A percentile compares a stretch with the other conserved stretches of the same genome.
Conservation (phyloP, 2,797 vertebrate species). For the Acanthiza pusilla region DNA sequence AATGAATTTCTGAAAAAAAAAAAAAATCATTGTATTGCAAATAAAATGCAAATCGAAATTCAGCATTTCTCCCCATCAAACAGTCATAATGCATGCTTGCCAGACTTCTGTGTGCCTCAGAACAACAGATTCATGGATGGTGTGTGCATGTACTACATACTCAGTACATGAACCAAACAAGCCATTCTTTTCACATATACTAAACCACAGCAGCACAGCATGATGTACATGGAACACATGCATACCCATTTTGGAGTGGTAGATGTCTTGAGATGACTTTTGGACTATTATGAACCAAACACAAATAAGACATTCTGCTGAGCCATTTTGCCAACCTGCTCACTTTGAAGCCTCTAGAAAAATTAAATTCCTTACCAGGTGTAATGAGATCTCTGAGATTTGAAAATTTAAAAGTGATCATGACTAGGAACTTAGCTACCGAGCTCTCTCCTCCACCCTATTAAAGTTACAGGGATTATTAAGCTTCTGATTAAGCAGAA, state of each 20-base stretch:
- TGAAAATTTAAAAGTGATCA: neutral
- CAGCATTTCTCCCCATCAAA: constrained; percentile 2
- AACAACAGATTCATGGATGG: constrained; percentile 1
- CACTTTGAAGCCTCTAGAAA: neutral
- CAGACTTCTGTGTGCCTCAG: neutral
- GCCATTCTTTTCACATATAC: neutral
- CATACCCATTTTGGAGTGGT: constrained; percentile 30
- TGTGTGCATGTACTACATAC: neutral
- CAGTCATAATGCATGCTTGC: constrained; percentile 6
- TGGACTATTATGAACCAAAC: constrained; percentile 31
- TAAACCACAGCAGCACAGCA: neutral
- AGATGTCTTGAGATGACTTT: constrained; percentile 30
- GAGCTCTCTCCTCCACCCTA: neutral
- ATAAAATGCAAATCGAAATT: constrained; percentile 28
- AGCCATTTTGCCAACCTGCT: constrained; percentile 10
- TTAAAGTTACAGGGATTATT: neutral
- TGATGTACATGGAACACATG: constrained; percentile 18
- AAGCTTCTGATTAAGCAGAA: neutral
- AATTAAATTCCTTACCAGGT: neutral
- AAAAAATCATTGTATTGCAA: neutral
- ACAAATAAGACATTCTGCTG: constrained; percentile 17
- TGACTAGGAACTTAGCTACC: neutral
- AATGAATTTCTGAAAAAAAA: constrained; percentile 10
- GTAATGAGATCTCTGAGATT: neutral
- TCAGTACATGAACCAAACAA: neutral